A percentile compares a stretch with the other conserved stretches of the same genome.
phyloP scores from a whole-genome alignment of 2,888 invertebrate genomes.

The Gerris lacustris region DNA sequence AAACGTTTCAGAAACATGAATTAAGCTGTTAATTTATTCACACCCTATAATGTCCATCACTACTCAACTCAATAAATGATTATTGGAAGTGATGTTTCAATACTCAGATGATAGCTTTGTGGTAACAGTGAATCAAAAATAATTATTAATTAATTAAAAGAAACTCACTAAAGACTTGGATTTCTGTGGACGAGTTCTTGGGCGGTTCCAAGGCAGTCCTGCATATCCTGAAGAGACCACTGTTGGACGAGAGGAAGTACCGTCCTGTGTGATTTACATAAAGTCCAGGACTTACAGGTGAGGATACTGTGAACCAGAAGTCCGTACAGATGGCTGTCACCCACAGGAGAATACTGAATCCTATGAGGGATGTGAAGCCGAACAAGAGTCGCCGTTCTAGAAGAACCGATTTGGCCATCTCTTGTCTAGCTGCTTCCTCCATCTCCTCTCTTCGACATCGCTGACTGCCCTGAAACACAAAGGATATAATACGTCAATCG shows the following conservation, averaged over 20 bases:
- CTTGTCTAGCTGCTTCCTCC: slow-evolving; percentile 17
- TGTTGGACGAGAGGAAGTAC: slow-evolving; percentile 51
- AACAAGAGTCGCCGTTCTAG: slow-evolving; percentile 60
- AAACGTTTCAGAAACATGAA: too few species aligned
- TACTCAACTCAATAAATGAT: too few species aligned
- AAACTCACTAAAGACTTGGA: neutral
- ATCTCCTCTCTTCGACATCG: slow-evolving; percentile 7
- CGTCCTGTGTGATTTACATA: slow-evolving; percentile 44
- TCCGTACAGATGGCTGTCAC: slow-evolving; percentile 59
- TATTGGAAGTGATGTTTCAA: too few species aligned
- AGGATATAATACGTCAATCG: neutral
- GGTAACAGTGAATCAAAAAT: too few species aligned
- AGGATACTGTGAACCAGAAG: slow-evolving; percentile 54
- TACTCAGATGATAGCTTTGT: too few species aligned
- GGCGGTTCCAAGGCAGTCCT: slow-evolving; percentile 33
- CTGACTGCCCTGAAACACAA: neutral
- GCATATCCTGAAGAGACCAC: slow-evolving; percentile 58
- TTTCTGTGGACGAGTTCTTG: neutral
- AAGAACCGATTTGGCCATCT: slow-evolving; percentile 37
- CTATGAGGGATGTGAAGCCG: slow-evolving; percentile 53
- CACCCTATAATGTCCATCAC: too few species aligned
- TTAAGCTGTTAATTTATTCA: too few species aligned
- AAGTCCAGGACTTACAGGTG: slow-evolving; percentile 37
- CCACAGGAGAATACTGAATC: slow-evolving; percentile 56
- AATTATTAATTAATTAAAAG: neutral